phyloP scores from a whole-genome alignment of 2,113 vertebrate species.

The Brachypodius melanocephalos region DNA sequence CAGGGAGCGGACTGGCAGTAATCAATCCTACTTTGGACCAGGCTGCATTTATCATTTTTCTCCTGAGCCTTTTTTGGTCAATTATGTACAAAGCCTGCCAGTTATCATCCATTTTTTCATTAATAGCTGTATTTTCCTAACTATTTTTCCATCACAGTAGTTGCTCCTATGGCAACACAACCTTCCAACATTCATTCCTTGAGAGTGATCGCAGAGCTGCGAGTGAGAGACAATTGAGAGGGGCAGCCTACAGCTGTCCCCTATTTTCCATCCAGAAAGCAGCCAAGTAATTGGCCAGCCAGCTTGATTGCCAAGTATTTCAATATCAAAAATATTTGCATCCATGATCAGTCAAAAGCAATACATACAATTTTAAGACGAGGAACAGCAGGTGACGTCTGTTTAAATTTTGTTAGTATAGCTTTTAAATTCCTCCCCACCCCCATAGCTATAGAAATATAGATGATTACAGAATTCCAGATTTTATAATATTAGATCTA shows the following conservation, averaged over 20 bases:
- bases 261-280: background rate
- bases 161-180: constrained; percentile 29
- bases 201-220: background rate
- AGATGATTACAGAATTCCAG: background rate
- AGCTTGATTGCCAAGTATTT: background rate
- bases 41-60: background rate
- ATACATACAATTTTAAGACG: background rate
- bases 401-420: background rate
- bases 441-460: background rate
- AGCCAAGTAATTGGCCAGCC: background rate
- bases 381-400: background rate
- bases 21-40: background rate
- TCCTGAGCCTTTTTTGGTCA: background rate
- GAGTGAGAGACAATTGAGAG: background rate
- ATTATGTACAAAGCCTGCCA: background rate
- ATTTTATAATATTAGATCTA: background rate
- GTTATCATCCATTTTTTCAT: constrained; percentile 6
- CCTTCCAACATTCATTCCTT: background rate
- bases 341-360: background rate
- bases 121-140: constrained; percentile 14
- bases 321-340: constrained; percentile 11
- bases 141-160: constrained; percentile 1
- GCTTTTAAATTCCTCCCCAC: background rate
- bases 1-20: background rate
- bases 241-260: constrained; percentile 27